Percentiles rank a stretch among this genome's conserved stretches.
These are phyloP conservation scores for Bombus consobrinus DNA, from an alignment of 1,140 invertebrate species.

Conservation along the genomic window DNA sequence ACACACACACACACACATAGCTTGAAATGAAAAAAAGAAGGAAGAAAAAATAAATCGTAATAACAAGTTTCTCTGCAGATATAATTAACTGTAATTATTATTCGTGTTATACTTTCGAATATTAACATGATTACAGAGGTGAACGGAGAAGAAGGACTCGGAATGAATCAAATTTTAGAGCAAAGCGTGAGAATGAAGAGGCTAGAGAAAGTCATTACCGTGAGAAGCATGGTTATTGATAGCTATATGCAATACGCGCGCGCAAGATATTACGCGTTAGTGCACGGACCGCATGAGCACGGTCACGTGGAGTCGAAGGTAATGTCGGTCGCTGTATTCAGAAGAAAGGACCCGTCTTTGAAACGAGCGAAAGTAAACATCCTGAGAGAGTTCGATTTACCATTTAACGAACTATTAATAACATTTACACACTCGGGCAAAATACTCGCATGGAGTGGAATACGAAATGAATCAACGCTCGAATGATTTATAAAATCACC, in stretches of 20 bases:
- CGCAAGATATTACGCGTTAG: not conserved
- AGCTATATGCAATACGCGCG: not conserved
- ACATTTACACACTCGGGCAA: constrained; percentile 12
- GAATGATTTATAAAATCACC: not conserved
- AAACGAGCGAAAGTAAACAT: not conserved
- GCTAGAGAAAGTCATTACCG: constrained; percentile 30
- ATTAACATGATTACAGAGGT: not conserved
- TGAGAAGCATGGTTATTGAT: constrained; percentile 41
- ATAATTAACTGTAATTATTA: not conserved
- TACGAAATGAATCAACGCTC: not conserved
- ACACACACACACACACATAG: not conserved
- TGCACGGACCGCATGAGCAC: constrained; percentile 1
- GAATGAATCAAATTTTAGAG: constrained; percentile 39
- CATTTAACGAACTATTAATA: constrained; percentile 30
- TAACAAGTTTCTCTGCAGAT: not conserved
- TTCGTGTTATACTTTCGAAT: not conserved
- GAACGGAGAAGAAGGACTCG: not conserved
- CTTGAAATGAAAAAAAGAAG: not conserved
- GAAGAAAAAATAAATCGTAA: not conserved
- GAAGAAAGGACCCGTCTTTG: not conserved
- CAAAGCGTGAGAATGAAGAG: constrained; percentile 55
- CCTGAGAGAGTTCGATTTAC: not conserved
- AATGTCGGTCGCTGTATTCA: constrained; percentile 26
- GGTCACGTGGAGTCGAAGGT: constrained; percentile 44
- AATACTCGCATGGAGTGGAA: not conserved